phyloP scores from a whole-genome alignment of 92 coral and sea anemone genomes.

The Epizoanthus stellaris region DNA sequence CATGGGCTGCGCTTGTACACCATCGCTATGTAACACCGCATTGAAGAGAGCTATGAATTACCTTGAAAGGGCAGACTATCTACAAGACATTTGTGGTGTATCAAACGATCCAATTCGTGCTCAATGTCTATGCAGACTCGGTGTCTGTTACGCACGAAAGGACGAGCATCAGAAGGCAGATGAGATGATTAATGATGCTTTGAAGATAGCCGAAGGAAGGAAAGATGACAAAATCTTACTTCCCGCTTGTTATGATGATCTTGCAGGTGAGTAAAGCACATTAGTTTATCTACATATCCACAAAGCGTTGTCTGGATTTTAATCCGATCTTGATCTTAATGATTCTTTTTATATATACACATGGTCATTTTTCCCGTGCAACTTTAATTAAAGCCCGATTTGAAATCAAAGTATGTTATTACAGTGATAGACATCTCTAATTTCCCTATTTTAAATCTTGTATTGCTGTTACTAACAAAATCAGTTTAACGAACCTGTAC shows the following conservation, averaged over 20 bases:
- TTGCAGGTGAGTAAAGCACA: constrained; percentile 54
- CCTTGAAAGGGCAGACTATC: not conserved
- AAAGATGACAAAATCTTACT: constrained; percentile 47
- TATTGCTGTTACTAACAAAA: too few relatives aligned
- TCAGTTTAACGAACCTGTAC: too few relatives aligned
- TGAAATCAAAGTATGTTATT: too few relatives aligned
- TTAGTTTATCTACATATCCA: too few relatives aligned
- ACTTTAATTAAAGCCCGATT: too few relatives aligned
- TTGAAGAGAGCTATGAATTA: constrained; percentile 36
- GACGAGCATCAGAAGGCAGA: constrained; percentile 34
- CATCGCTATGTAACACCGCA: constrained; percentile 32
- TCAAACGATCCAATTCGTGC: constrained; percentile 19
- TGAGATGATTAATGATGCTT: constrained; percentile 38
- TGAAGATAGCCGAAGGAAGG: constrained; percentile 1
- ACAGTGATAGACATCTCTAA: too few relatives aligned
- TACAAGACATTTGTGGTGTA: not conserved
- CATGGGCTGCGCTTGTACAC: constrained; percentile 54
- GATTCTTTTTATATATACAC: too few relatives aligned
- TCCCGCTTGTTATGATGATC: constrained; percentile 56
- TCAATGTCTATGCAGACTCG: constrained; percentile 57
- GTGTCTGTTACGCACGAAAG: constrained; percentile 49
- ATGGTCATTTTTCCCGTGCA: too few relatives aligned
- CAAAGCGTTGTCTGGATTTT: too few relatives aligned
- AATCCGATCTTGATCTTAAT: too few relatives aligned
- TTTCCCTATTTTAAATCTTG: too few relatives aligned